phyloP scores from a whole-genome alignment of 2,113 vertebrate species.

The Phaethornis superciliosus region DNA sequence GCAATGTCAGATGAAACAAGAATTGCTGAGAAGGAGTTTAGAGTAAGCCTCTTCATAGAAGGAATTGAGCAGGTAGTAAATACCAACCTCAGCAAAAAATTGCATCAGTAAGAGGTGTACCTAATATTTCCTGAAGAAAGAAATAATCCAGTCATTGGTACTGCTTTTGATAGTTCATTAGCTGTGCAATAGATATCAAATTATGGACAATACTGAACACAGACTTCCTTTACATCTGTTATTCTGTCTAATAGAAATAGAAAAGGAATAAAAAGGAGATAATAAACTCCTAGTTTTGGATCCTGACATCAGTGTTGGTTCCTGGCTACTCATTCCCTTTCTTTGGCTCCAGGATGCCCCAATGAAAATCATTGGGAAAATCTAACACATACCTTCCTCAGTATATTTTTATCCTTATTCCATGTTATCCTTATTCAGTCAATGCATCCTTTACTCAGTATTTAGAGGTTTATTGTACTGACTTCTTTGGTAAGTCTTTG shows the following conservation, averaged over 20 bases:
- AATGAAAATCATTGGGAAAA: neutral
- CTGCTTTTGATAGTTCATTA: neutral
- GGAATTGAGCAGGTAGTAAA: neutral
- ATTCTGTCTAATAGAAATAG: neutral
- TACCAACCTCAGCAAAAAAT: neutral
- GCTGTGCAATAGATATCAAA: neutral
- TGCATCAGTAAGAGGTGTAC: neutral
- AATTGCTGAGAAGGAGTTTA: neutral
- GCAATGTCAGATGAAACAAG: neutral
- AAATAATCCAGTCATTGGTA: neutral
- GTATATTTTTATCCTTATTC: neutral
- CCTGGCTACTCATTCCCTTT: neutral
- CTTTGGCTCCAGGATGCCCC: neutral
- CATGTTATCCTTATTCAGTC: neutral
- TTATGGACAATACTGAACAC: neutral
- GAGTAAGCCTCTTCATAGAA: neutral
- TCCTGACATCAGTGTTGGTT: neutral
- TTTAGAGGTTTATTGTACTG: neutral
- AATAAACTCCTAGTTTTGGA: neutral
- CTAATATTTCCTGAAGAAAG: neutral
- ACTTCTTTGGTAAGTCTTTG: neutral
- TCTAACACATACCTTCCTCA: neutral
- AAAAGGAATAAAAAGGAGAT: neutral
- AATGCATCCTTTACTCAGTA: neutral
- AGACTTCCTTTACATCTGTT: neutral